Base-by-base conservation (phyloP, 2,888 invertebrate genomes). In the Phasia obesa region DNA sequence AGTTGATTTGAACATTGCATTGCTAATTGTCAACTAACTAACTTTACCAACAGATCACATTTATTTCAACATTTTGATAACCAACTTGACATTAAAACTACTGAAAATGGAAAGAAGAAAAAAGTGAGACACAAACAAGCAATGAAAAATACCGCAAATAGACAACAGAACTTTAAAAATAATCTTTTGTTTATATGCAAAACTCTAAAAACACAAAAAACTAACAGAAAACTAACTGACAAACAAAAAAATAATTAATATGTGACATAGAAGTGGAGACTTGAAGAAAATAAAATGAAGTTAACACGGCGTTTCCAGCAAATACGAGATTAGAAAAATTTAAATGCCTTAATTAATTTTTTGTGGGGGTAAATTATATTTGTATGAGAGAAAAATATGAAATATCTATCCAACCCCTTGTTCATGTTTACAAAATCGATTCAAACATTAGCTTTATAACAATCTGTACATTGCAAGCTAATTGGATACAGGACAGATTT, bases 21-120 rank as follows among this genome's bases (percentile, higher is more conserved):
- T 75, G 78, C 78, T 83, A 83, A 83, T 83, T 83, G 78, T 79
- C 65, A 83, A 79, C 70, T 60, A 79, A 83, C 78, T 49, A 79
- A 79, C 75, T 83, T 83, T 65, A 57, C 75, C 79, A 65, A 75
- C 70, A 83, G 83, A 83, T 83, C 65, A 75, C 75, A 78, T 79
- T 64, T 64, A 75, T 59, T 71, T 71, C 21, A 65, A 67, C 51
- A 67, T 79, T 79, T 59, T 31, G 6, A 42, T 23, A 65, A 71
- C 38, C 21, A 64, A 44, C 59, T 71, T 57, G 49, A 51, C 42
- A 65, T 53, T 35, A 62, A 55, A 70, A 78, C 51, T 38, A 55
- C 51, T 9, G 47, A 19, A 62, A 62, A 4, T 9, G 47, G n/a
- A 62, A 62, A 4, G 0, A 59, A 59, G 23, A 19, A 53, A 42